Evolutionary conservation across 2,888 invertebrate genomes (phyloP), one percentile per base, ranked within the genome.

Genomic region (Leptopilina syphax): DNA sequence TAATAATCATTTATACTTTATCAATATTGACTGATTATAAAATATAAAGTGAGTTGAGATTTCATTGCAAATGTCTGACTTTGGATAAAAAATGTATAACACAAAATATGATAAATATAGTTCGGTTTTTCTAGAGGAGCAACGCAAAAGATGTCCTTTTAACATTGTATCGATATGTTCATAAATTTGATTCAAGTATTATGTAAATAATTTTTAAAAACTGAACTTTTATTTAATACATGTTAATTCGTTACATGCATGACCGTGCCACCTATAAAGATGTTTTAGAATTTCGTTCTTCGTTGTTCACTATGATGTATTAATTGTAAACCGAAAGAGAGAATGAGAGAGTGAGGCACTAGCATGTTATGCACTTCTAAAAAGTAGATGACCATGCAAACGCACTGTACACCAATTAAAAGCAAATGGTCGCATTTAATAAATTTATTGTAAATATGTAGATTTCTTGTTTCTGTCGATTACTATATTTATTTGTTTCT

Each of bases 231-330:
- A 18, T 18, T 18, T 18, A 18, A 18, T 18, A 18, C 18, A 18
- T 18, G 18, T 18, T 18, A 18, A 18, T 18, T 18, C 18, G 7
- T 13, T 60, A 60, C 18, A 24, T 63, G 24, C 81, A 83, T 85
- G 82, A 73, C 57, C 86, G 86, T 70, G 79, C 82, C 79, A 88
- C 87, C 79, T 87, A 70, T 41, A 77, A 60, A 67, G 65, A 76
- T 76, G 44, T 44, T 24, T 13, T 57, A 13, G 12, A 77, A 63
- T 44, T 66, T 77, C 34, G 54, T 34, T 66, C 54, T 34, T 57
- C 54, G 54, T 57, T 73, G 41, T 73, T 57, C 54, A n/a, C n/a
- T 57, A 54, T 73, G n/a, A 73, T 57, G 10, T 57, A 73, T 54
- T 60, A 57, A 24, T 8, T 57, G n/a, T n/a, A 34, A 24, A 12